Base-by-base conservation (phyloP, 2,888 invertebrate genomes). In the Rhagophthalmus giganteus region DNA sequence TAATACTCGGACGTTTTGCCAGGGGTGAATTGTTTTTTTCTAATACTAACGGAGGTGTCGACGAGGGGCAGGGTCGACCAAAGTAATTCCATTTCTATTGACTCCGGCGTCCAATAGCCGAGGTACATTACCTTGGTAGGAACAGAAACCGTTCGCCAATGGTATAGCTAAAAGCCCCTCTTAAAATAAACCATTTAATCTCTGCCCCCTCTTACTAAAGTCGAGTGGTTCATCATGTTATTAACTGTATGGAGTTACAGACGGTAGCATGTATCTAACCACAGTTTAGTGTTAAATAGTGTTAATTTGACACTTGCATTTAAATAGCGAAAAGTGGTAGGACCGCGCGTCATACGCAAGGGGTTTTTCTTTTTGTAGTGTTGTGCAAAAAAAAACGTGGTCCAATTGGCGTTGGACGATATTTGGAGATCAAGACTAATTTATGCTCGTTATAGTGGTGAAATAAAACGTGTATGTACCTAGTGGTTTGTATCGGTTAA, bases 191-290 rank as follows among this genome's bases (percentile, higher is more conserved):
- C 61, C 61, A 63, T 63, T 66, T 63, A 61, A 60, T 50, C 53
- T 48, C 32, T 48, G 59, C 65, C 67, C 67, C 63, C 61, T 61
- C 59, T 60, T 55, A 56, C 52, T 60, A 55, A 58, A 61, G 60
- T 61, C 58, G 64, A 64, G 65, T 65, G 64, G 63, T 58, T 60
- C 59, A 54, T 60, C 61, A 62, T 60, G 66, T 69, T 72, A 74
- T 72, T 74, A 74, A 69, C 70, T 65, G 61, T 63, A 68, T 70
- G 71, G 72, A 62, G 69, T 68, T 67, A 69, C 66, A 63, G 66
- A 66, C 68, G 70, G 72, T 70, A 73, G 70, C 71, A 72, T 63
- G 66, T 54, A 58, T 41, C 56, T 57, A 39, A 48, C 37, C 47
- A 53, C 50, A 50, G 48, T 55, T 61, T 58, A 58, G 57, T 53